phyloP scores from a whole-genome alignment of 2,888 invertebrate genomes.

The Nematopogon swammerdamellus region DNA sequence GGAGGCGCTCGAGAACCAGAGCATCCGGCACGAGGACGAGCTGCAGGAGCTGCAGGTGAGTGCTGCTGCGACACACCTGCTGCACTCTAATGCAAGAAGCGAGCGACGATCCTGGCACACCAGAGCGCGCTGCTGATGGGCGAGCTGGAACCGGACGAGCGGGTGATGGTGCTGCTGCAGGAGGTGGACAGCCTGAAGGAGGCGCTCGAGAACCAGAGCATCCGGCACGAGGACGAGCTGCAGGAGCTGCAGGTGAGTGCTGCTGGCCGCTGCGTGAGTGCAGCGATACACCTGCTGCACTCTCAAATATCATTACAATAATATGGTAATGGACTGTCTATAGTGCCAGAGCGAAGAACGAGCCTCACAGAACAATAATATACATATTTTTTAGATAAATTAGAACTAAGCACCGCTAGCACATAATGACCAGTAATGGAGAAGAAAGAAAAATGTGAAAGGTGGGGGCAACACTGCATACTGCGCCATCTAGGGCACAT shows the following conservation, averaged over 20 bases:
- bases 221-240: constrained; percentile 52
- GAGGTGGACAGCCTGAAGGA: constrained; percentile 63
- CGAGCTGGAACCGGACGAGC: constrained; percentile 52
- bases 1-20: constrained; percentile 59
- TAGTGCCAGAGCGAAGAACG: too few species aligned
- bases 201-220: constrained; percentile 59
- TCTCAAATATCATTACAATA: too few species aligned
- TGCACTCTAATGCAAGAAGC: constrained; percentile 56
- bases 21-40: constrained; percentile 47
- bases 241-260: constrained; percentile 53
- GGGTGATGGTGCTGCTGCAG: constrained; percentile 50
- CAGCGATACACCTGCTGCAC: neutral
- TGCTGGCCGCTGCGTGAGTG: neutral
- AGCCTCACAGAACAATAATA: too few species aligned
- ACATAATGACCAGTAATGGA: too few species aligned
- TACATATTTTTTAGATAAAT: too few species aligned
- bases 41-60: too few species aligned
- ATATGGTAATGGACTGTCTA: too few species aligned
- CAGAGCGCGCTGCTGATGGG: constrained; percentile 65
- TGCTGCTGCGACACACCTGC: too few species aligned
- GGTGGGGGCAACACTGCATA: too few species aligned
- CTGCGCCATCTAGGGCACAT: too few species aligned
- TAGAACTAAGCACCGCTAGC: too few species aligned
- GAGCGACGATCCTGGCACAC: constrained; percentile 55
- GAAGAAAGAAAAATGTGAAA: too few species aligned